These are phyloP conservation scores for Eubucco bourcierii DNA, from an alignment of 2,113 vertebrate genomes.

Conservation along the genomic window DNA sequence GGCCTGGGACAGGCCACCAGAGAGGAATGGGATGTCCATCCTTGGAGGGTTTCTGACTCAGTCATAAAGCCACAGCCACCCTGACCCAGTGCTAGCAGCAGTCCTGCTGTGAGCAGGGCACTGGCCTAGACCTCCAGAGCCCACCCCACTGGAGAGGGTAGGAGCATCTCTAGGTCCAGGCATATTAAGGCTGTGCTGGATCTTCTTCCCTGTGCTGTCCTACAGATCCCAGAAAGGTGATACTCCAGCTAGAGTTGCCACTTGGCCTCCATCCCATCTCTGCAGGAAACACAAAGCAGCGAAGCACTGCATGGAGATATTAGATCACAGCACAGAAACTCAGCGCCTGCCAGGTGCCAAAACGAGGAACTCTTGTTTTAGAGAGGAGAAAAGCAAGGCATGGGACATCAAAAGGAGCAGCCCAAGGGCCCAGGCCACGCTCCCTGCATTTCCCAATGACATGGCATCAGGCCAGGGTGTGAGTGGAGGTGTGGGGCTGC, in stretches of 20 bases:
- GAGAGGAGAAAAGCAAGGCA: not conserved
- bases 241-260: not conserved
- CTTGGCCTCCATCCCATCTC: not conserved
- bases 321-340: not conserved
- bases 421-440: not conserved
- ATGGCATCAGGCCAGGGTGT: not conserved
- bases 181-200: not conserved
- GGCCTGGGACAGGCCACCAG: not conserved
- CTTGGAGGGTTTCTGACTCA: not conserved
- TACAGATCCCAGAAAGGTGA: not conserved
- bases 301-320: rapidly evolving
- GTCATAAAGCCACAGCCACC: not conserved
- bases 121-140: not conserved
- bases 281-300: rapidly evolving
- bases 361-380: not conserved
- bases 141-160: not conserved
- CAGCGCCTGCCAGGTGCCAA: rapidly evolving
- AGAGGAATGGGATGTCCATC: not conserved
- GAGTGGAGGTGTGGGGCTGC: rapidly evolving
- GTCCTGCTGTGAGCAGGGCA: not conserved
- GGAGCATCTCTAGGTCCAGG: not conserved
- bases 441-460: not conserved
- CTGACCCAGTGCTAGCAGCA: not conserved
- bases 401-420: not conserved
- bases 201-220: not conserved